These are phyloP conservation scores for Microcebus ravelobensis DNA, from an alignment of 2,113 vertebrate species.

Conservation along the genomic window DNA sequence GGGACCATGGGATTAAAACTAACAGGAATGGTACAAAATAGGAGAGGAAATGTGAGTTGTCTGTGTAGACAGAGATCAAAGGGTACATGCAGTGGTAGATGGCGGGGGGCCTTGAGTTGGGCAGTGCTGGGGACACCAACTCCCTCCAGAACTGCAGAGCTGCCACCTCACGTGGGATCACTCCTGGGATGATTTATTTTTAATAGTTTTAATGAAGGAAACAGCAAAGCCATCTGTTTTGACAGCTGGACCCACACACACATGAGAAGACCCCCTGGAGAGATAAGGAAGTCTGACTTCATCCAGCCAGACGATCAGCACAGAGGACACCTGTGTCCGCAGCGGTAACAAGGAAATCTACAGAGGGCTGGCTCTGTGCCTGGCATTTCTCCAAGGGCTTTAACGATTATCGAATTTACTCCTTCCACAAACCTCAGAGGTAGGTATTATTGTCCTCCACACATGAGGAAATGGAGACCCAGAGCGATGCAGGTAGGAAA, in stretches of 20 bases:
- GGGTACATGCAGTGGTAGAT: too few species aligned
- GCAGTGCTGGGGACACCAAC: not conserved
- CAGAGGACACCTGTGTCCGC: not conserved
- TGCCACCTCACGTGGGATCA: not conserved
- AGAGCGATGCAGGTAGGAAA: not conserved
- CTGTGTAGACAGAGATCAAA: not conserved
- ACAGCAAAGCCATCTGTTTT: not conserved
- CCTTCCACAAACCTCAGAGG: not conserved
- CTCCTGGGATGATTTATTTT: not conserved
- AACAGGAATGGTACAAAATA: not conserved
- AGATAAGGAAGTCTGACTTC: not conserved
- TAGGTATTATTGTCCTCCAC: not conserved
- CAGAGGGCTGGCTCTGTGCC: not conserved
- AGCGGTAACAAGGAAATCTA: not conserved
- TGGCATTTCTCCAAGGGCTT: too few species aligned
- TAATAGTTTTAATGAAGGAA: not conserved
- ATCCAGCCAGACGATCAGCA: not conserved
- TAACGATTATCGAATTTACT: too few species aligned
- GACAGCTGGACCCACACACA: not conserved
- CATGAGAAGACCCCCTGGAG: not conserved
- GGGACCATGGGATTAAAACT: not conserved
- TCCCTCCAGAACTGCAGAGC: not conserved
- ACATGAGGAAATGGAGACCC: not conserved
- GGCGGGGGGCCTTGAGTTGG: rapidly evolving
- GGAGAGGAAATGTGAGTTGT: not conserved